Conservation (phyloP, 53 echinoderm and acorn worm genomes). For the Apostichopus leukothele region DNA sequence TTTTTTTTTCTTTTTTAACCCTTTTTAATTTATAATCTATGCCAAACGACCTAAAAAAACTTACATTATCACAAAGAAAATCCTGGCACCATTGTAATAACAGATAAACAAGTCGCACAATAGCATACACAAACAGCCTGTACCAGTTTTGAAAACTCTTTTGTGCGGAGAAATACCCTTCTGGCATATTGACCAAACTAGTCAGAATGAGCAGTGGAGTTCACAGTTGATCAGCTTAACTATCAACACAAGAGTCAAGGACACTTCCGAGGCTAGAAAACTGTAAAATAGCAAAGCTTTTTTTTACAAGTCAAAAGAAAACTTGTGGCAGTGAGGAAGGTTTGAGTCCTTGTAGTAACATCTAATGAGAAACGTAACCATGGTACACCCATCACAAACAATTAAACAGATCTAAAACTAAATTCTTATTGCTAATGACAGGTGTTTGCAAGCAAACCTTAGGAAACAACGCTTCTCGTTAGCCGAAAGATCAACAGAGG, state of each 20-base stretch:
- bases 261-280: not conserved
- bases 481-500: not conserved
- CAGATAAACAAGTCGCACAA: conserved; percentile 28
- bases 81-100: conserved; percentile 39
- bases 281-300: not conserved
- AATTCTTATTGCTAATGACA: not conserved
- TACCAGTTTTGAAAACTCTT: conserved; percentile 27
- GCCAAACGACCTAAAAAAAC: conserved; percentile 18
- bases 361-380: too few species aligned
- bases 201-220: not conserved
- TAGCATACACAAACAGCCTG: conserved; percentile 22
- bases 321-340: not conserved
- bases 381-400: not conserved
- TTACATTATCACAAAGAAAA: conserved; percentile 15
- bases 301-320: not conserved
- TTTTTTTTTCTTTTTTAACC: not conserved
- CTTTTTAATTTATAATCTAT: not conserved
- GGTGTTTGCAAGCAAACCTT: conserved; percentile 9
- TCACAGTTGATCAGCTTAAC: conserved; percentile 19
- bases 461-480: not conserved
- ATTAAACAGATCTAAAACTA: not conserved
- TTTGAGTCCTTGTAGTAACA: too few species aligned
- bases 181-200: conserved; percentile 33
- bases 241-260: conserved; percentile 4
- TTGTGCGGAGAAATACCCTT: not conserved